These are phyloP conservation scores for Lepidocolaptes lacrymiger DNA, from an alignment of 2,797 vertebrate species.

Conservation along the genomic window DNA sequence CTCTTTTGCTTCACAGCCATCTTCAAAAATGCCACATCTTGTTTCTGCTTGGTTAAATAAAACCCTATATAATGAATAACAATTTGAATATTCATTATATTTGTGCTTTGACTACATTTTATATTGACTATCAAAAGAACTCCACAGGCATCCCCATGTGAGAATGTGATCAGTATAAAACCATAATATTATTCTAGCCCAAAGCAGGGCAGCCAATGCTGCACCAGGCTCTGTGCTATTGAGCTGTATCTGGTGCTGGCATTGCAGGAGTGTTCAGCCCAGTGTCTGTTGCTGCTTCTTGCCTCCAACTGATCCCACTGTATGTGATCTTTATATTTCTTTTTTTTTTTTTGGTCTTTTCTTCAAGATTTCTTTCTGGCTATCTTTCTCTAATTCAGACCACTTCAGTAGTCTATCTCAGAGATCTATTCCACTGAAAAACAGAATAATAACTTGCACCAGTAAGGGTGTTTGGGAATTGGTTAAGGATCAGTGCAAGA, in stretches of 20 bases:
- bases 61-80: not conserved
- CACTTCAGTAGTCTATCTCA: accelerated
- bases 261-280: not conserved
- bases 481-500: not conserved
- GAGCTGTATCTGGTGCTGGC: not conserved
- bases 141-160: not conserved
- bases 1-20: not conserved
- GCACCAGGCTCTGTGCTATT: not conserved
- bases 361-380: not conserved
- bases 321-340: not conserved
- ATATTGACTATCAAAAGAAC: not conserved
- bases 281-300: not conserved
- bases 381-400: not conserved
- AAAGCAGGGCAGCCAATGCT: not conserved
- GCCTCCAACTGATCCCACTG: not conserved
- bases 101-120: not conserved
- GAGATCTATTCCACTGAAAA: not conserved
- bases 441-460: not conserved
- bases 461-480: not conserved
- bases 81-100: not conserved
- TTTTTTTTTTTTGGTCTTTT: not conserved
- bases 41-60: not conserved
- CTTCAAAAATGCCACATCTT: not conserved
- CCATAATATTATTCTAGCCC: not conserved
- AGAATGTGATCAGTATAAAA: not conserved